Evolutionary conservation across 2,113 vertebrate species (phyloP).

Genomic region (Eidolon helvum): DNA sequence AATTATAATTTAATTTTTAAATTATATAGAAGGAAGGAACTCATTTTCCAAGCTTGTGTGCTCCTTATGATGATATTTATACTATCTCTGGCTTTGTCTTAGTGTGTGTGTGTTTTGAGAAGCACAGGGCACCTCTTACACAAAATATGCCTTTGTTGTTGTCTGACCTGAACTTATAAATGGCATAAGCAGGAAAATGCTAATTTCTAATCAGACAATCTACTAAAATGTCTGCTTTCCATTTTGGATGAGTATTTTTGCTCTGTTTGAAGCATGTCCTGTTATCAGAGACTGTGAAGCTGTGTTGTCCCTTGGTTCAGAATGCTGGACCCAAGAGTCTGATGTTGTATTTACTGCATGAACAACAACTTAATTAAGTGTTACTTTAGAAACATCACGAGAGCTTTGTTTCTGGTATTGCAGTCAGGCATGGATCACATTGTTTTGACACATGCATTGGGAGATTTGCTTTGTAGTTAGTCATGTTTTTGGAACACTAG

Average conservation of each 20-base stretch:
- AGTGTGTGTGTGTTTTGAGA: neutral
- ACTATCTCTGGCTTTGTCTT: neutral
- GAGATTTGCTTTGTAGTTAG: conserved; percentile 80
- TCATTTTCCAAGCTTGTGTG: neutral
- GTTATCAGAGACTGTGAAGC: conserved; percentile 64
- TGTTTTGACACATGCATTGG: conserved; percentile 81
- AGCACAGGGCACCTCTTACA: neutral
- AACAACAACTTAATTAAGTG: conserved; percentile 86
- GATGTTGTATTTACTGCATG: conserved; percentile 80
- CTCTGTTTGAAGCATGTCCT: conserved; percentile 51
- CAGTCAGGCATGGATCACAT: conserved; percentile 79
- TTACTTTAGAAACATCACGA: conserved; percentile 81
- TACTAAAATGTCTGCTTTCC: conserved; percentile 3
- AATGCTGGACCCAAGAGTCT: conserved; percentile 74
- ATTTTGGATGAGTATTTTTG: neutral
- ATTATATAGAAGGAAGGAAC: neutral
- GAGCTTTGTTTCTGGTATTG: conserved; percentile 76
- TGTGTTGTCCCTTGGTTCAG: conserved; percentile 72
- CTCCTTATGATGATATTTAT: neutral
- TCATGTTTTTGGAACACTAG: conserved; percentile 77
- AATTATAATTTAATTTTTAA: neutral
- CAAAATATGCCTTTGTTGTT: neutral
- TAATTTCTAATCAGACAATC: neutral
- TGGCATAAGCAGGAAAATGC: neutral
- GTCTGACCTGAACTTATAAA: neutral